phyloP scores from a whole-genome alignment of 1,140 invertebrate species.

The Geopemphigus sp. region DNA sequence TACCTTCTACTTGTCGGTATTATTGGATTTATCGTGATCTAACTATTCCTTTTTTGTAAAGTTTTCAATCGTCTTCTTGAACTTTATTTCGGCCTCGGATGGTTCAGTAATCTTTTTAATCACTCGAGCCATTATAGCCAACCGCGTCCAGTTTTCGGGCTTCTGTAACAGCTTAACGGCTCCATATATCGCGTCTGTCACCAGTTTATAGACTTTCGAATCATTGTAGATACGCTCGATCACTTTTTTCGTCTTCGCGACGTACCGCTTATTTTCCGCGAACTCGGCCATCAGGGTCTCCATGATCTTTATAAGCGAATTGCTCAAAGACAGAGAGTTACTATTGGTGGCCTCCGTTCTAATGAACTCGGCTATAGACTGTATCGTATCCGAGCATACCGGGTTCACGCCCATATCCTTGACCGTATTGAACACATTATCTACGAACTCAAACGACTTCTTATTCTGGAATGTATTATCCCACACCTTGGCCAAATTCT shows the following conservation, averaged over 20 bases:
- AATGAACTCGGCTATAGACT: not conserved
- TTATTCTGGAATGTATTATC: not conserved
- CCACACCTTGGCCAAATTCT: not conserved
- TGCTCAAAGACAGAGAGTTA: not conserved
- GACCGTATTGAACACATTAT: too few species aligned
- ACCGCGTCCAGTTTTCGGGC: not conserved
- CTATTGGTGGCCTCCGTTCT: not conserved
- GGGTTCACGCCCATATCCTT: not conserved
- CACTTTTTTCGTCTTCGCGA: not conserved
- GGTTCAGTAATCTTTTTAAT: not conserved
- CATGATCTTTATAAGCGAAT: not conserved
- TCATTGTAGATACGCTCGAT: not conserved
- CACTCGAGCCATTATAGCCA: not conserved
- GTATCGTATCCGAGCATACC: not conserved
- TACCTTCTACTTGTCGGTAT: too few species aligned
- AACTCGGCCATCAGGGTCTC: too few species aligned
- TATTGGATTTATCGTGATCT: too few species aligned
- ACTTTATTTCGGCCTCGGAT: too few species aligned
- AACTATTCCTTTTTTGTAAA: too few species aligned
- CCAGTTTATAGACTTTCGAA: too few species aligned
- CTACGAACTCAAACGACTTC: not conserved
- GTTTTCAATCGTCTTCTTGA: not conserved
- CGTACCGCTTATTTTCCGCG: not conserved
- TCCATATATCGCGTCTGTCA: accelerated
- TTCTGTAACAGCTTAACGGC: not conserved